These are phyloP conservation scores for Heliconius charithonia DNA, from an alignment of 2,888 invertebrate genomes.

Conservation along the genomic window DNA sequence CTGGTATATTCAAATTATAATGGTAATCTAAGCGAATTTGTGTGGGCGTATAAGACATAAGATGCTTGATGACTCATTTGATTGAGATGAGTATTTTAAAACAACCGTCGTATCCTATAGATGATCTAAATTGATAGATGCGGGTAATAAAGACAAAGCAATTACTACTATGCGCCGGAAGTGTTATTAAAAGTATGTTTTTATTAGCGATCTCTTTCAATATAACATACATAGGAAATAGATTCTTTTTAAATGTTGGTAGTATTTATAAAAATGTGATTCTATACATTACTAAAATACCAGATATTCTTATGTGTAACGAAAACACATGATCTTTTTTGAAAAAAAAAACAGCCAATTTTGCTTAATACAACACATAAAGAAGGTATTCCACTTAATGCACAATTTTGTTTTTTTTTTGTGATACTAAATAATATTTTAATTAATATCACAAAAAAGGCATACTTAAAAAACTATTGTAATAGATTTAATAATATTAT, in stretches of 20 bases:
- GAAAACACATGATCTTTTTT: too few species aligned
- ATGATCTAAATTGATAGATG: conserved; percentile 39
- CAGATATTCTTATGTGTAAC: too few species aligned
- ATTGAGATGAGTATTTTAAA: conserved; percentile 30
- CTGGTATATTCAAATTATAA: conserved; percentile 17
- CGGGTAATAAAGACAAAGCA: conserved; percentile 36
- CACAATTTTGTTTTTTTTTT: too few species aligned
- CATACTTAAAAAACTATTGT: too few species aligned
- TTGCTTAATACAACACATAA: too few species aligned
- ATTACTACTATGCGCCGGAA: conserved; percentile 11
- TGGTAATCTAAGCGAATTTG: background rate
- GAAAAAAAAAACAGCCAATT: too few species aligned
- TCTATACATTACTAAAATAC: too few species aligned
- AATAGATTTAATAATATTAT: too few species aligned
- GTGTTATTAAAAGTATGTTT: background rate
- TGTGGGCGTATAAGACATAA: conserved; percentile 16
- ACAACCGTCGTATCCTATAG: conserved; percentile 18
- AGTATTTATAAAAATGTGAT: background rate
- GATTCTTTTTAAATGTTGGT: background rate
- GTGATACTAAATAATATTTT: too few species aligned
- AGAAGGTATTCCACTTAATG: too few species aligned
- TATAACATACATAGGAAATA: background rate
- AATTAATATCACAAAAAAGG: too few species aligned
- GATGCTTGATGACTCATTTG: conserved; percentile 25
- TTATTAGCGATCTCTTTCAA: background rate